A percentile compares a stretch with the other conserved stretches of the same genome.
phyloP scores from a whole-genome alignment of 2,797 vertebrate genomes.

The Gallinago solitaria region DNA sequence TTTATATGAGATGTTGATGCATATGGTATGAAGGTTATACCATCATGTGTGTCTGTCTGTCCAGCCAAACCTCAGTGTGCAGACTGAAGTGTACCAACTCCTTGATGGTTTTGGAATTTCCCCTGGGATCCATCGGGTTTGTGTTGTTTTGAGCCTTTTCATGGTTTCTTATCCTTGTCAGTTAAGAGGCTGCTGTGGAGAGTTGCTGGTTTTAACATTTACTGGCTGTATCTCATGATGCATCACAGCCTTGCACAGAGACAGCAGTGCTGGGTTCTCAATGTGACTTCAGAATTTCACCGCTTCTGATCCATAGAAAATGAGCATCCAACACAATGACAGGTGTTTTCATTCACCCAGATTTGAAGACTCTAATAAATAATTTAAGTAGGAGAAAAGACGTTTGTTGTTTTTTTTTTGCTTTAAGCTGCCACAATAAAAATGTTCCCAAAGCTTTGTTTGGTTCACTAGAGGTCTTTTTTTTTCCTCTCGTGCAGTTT shows the following conservation, averaged over 20 bases:
- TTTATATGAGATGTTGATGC: not conserved
- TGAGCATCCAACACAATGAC: not conserved
- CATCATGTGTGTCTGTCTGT: accelerated
- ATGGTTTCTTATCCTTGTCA: not conserved
- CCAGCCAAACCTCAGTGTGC: not conserved
- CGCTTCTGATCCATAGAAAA: not conserved
- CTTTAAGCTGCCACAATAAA: not conserved
- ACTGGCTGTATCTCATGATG: not conserved
- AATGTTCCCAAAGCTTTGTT: not conserved
- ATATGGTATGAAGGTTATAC: accelerated
- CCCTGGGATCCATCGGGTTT: not conserved
- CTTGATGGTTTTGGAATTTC: not conserved
- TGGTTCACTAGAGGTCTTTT: not conserved
- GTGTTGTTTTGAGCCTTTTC: not conserved
- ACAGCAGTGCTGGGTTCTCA: not conserved
- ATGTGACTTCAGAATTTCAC: not conserved
- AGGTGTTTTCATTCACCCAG: not conserved
- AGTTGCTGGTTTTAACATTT: not conserved
- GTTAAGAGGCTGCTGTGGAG: not conserved
- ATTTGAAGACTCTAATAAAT: not conserved
- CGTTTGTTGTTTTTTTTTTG: not conserved
- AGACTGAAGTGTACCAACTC: not conserved
- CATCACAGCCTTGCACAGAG: not conserved
- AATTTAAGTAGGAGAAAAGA: not conserved
- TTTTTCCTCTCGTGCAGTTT: not conserved